Conservation (phyloP, 2,797 vertebrate species). For the Salmo trutta region DNA sequence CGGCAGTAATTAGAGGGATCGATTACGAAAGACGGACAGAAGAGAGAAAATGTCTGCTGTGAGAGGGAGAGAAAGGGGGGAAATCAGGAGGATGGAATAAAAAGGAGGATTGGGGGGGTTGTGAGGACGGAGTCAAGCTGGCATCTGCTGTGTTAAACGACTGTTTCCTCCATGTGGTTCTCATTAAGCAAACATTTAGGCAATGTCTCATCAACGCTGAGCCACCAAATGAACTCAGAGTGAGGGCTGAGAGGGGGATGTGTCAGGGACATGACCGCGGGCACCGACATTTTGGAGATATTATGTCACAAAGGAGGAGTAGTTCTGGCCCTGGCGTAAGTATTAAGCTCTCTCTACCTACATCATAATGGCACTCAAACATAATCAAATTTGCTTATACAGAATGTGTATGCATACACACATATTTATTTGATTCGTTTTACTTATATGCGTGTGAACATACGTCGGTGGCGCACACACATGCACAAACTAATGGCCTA, state of each 20-base stretch:
- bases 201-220: slow-evolving; percentile 55
- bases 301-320: neutral
- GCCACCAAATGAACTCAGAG: slow-evolving; percentile 39
- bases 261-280: neutral
- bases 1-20: slow-evolving; percentile 48
- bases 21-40: neutral
- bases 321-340: neutral
- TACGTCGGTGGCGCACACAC: neutral
- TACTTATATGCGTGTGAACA: neutral
- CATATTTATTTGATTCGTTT: neutral
- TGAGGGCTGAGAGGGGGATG: neutral
- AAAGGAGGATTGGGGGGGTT: slow-evolving; percentile 3
- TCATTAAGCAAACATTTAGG: slow-evolving; percentile 58
- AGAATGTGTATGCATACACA: neutral
- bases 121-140: slow-evolving; percentile 40
- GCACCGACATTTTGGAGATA: neutral
- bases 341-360: neutral
- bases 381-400: neutral
- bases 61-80: slow-evolving; percentile 17
- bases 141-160: slow-evolving; percentile 58
- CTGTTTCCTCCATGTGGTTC: slow-evolving; percentile 45
- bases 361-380: neutral
- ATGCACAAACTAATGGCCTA: neutral
- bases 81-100: neutral
- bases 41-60: neutral